Conservation (phyloP, 2,888 invertebrate genomes). For the Cheilosia variabilis region DNA sequence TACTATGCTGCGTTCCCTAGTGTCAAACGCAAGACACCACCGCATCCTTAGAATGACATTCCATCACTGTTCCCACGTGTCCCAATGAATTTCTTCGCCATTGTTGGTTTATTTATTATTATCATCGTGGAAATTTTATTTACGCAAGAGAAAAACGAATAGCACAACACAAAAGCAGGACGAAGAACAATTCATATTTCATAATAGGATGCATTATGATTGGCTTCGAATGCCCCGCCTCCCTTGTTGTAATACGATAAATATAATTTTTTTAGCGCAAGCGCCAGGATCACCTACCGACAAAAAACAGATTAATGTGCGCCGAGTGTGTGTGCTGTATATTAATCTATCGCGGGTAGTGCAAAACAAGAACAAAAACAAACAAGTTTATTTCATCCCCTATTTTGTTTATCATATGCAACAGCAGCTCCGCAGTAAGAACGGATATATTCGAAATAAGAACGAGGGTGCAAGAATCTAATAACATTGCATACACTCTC, state of each 20-base stretch:
- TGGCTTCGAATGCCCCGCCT: constrained; percentile 78
- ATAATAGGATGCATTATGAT: constrained; percentile 76
- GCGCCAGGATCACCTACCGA: constrained; percentile 77
- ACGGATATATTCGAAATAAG: constrained; percentile 35
- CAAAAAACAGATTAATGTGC: constrained; percentile 52
- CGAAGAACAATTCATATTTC: constrained; percentile 71
- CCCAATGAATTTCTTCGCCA: constrained; percentile 76
- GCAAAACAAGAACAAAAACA: constrained; percentile 54
- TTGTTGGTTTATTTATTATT: constrained; percentile 71
- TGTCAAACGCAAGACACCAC: constrained; percentile 21
- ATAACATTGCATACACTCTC: constrained; percentile 70
- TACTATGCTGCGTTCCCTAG: constrained; percentile 29
- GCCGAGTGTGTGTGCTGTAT: constrained; percentile 58
- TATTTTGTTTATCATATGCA: constrained; percentile 62
- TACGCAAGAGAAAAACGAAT: constrained; percentile 62
- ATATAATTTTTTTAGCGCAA: constrained; percentile 83
- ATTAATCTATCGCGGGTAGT: constrained; percentile 69
- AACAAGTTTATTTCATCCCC: constrained; percentile 54
- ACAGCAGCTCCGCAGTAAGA: constrained; percentile 47
- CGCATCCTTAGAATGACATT: constrained; percentile 18
- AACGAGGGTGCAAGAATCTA: constrained; percentile 66
- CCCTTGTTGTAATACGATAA: constrained; percentile 81
- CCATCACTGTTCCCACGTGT: constrained; percentile 73
- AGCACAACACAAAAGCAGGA: constrained; percentile 73
- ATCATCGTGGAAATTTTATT: constrained; percentile 65